Conservation (phyloP, 2,797 vertebrate species). For the Sebastes hubbsi region DNA sequence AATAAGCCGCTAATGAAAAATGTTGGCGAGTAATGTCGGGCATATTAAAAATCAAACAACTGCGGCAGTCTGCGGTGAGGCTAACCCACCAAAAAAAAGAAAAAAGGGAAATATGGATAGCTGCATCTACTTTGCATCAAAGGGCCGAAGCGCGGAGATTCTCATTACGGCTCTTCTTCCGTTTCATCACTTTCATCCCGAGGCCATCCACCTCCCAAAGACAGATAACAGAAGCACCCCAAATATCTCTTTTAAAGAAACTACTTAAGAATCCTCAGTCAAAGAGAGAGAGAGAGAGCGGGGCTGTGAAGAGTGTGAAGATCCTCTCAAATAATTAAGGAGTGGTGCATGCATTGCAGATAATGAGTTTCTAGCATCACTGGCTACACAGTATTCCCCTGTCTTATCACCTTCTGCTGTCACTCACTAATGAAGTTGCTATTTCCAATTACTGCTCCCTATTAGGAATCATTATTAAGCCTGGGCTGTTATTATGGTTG, state of each 20-base stretch:
- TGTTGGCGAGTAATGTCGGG: constrained; percentile 30
- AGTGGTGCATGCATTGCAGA: constrained; percentile 63
- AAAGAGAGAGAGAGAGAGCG: constrained; percentile 28
- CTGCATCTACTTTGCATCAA: constrained; percentile 69
- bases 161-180: constrained; percentile 69
- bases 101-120: constrained; percentile 26
- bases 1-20: constrained; percentile 60
- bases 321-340: constrained; percentile 79
- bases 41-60: constrained; percentile 69
- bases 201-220: constrained; percentile 66
- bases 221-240: constrained; percentile 59
- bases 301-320: constrained; percentile 44
- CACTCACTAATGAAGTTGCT: constrained; percentile 83
- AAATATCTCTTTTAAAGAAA: constrained; percentile 57
- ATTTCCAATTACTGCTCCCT: constrained; percentile 79
- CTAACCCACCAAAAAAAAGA: constrained; percentile 11
- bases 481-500: constrained; percentile 58
- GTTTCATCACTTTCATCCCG: constrained; percentile 69
- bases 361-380: constrained; percentile 81
- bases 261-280: constrained; percentile 53
- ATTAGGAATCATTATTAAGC: constrained; percentile 80
- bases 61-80: constrained; percentile 41
- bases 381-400: constrained; percentile 75
- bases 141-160: constrained; percentile 53
- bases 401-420: constrained; percentile 83